Conservation (phyloP, 2,888 invertebrate species). For the Ischnura elegans region DNA sequence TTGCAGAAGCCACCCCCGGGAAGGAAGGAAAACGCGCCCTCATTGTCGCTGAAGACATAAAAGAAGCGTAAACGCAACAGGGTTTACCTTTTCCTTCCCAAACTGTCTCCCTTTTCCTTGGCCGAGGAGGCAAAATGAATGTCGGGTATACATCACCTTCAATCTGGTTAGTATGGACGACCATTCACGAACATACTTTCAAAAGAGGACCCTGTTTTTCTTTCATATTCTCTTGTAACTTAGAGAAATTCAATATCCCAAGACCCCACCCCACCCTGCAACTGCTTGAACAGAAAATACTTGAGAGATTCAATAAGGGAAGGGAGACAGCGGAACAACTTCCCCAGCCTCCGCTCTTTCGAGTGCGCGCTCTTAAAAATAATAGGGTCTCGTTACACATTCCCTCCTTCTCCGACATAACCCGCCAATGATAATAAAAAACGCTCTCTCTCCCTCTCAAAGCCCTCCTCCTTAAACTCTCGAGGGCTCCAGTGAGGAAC, state of each 20-base stretch:
- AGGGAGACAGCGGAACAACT: background rate
- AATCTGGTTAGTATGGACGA: background rate
- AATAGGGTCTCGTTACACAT: background rate
- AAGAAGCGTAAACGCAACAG: background rate
- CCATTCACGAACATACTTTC: background rate
- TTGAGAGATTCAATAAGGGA: background rate
- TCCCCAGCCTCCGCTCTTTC: background rate
- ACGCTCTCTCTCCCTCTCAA: background rate
- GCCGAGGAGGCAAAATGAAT: background rate
- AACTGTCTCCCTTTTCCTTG: background rate
- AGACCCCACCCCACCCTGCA: background rate
- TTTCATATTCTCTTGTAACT: constrained; percentile 9
- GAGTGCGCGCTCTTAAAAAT: background rate
- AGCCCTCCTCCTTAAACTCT: background rate
- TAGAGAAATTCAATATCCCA: constrained; percentile 20
- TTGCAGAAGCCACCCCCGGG: background rate
- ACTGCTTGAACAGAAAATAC: background rate
- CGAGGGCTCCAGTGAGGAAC: background rate
- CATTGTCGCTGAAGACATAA: background rate
- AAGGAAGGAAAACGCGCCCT: background rate
- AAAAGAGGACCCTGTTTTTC: background rate
- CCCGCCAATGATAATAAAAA: background rate
- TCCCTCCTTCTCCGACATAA: background rate
- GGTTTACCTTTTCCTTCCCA: background rate
- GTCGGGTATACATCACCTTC: background rate